phyloP scores from a whole-genome alignment of 2,797 vertebrate genomes.

The Myotis findleyi region DNA sequence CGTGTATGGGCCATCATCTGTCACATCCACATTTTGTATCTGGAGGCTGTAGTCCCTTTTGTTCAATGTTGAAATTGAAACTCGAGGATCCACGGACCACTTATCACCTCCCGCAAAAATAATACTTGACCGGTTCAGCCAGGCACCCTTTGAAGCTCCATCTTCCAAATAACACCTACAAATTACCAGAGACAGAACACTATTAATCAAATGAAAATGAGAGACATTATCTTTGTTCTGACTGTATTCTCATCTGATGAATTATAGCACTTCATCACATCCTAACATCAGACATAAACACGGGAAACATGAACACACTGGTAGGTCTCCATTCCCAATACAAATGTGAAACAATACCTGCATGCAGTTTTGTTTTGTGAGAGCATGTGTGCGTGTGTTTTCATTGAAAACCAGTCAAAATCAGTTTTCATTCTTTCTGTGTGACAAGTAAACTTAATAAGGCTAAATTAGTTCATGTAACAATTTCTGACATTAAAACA shows the following conservation, averaged over 20 bases:
- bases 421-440: neutral
- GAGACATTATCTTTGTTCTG: conserved; percentile 24
- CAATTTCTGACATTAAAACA: neutral
- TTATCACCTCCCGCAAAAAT: conserved; percentile 98
- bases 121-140: conserved; percentile 99
- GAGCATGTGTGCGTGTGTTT: neutral
- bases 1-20: conserved; percentile 96
- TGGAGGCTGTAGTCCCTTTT: conserved; percentile 98
- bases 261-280: neutral
- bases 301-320: neutral
- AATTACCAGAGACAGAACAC: conserved; percentile 57
- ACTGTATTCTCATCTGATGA: neutral
- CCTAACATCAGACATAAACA: neutral
- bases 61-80: conserved; percentile 96
- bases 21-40: conserved; percentile 98
- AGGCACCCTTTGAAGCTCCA: conserved; percentile 97
- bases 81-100: conserved; percentile 98
- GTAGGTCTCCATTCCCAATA: neutral
- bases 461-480: neutral
- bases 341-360: neutral
- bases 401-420: neutral
- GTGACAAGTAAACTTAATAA: neutral
- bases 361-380: neutral
- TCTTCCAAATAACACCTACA: conserved; percentile 97
- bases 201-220: neutral